Base-by-base conservation (phyloP, 37 sponge, comb jelly and placozoan genomes). In the Oopsacas minuta region DNA sequence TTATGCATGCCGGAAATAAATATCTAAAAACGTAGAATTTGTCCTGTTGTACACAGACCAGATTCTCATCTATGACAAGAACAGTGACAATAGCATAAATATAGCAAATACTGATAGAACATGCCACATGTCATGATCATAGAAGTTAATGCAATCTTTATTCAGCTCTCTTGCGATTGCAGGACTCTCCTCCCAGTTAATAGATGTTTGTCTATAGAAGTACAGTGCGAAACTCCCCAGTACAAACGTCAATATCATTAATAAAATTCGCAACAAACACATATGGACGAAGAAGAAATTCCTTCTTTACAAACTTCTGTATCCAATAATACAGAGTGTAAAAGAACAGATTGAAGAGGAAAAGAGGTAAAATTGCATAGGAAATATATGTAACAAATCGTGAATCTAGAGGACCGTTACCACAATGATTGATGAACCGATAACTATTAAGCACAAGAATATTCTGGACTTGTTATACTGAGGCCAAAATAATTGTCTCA, bases 111-210 rank as follows among this genome's bases (percentile, higher is more conserved):
- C 85, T 51, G 88, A 88, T 20, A 85, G 38, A n/a, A 86, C 85
- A 85, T 88, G 88, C 88, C 88, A 88, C 34, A 88, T 38, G 36
- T 88, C 88, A 51, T 88, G 88, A 81, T 88, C 88, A 69, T 85
- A 88, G 37, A 85, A 88, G 53, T 88, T 85, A 35, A 37, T 25
- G 39, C 83, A 82, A 20, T 30, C 39, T n/a, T 1, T 30, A 37
- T 82, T 82, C 1, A 82, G n/a, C 1, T 3, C n/a, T 25, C 83
- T 36, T 37, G 83, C 38, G 3, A 17, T n/a, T 3, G 85, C 85
- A 32, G 85, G 85, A 84, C 52, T 84, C 20, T 52, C 36, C 22
- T 35, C 36, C 85, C 83, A 82, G 52, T 84, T 15, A 52, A 17
- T 23, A 17, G 85, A 7, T 5, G 36, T 52, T 39, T 1, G 1